These are phyloP conservation scores for Neocrepidodera transversa DNA, from an alignment of 2,888 invertebrate species.

Conservation along the genomic window DNA sequence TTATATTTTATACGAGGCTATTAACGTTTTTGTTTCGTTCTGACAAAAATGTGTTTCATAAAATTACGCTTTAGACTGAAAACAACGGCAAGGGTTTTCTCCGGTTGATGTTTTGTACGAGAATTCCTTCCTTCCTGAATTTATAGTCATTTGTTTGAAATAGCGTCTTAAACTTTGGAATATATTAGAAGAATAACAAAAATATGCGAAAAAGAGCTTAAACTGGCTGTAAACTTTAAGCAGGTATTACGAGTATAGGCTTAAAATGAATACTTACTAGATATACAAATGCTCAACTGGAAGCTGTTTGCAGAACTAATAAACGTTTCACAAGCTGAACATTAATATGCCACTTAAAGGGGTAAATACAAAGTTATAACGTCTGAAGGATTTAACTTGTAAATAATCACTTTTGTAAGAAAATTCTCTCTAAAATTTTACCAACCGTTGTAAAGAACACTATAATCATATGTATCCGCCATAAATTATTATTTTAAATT, in stretches of 20 bases:
- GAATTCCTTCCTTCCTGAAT: conserved; percentile 19
- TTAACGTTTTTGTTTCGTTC: conserved; percentile 26
- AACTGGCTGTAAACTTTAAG: background rate
- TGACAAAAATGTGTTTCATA: conserved; percentile 27
- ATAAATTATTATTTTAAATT: too few species aligned
- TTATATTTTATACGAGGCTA: conserved; percentile 28
- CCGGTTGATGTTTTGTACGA: conserved; percentile 5
- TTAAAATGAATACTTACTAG: conserved; percentile 5
- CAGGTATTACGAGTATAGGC: conserved; percentile 4
- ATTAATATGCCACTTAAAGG: background rate
- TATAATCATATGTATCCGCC: too few species aligned
- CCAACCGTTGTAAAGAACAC: too few species aligned
- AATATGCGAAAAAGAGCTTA: conserved; percentile 19
- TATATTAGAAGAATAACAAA: conserved; percentile 7
- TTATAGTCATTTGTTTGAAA: conserved; percentile 23
- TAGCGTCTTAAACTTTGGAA: conserved; percentile 13
- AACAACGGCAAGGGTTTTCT: conserved; percentile 24
- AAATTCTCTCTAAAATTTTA: too few species aligned
- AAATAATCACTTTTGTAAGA: too few species aligned
- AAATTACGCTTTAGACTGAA: conserved; percentile 19
- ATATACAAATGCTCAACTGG: background rate
- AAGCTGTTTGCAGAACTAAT: background rate
- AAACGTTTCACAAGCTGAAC: background rate
- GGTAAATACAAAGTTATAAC: background rate
- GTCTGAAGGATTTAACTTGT: too few species aligned